These are phyloP conservation scores for Neoaliturus tenellus DNA, from an alignment of 2,888 invertebrate species.

Conservation along the genomic window DNA sequence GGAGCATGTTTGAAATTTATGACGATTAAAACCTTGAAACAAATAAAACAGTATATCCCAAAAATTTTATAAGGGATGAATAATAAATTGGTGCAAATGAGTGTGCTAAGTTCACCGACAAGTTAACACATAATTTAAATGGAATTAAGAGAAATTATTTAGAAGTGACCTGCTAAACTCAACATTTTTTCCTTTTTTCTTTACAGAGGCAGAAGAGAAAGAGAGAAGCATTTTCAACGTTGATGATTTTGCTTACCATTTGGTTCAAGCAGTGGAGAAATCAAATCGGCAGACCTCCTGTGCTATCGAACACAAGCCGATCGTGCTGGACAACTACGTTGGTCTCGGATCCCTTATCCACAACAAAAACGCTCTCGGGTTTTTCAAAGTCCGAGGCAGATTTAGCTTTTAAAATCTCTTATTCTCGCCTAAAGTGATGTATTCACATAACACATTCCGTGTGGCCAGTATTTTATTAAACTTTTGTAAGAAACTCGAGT, in stretches of 20 bases:
- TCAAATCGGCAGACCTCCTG: constrained; percentile 72
- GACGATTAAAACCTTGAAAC: too few species aligned
- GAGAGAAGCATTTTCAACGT: constrained; percentile 75
- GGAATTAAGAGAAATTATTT: too few species aligned
- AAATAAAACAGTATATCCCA: too few species aligned
- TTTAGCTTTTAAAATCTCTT: constrained; percentile 83
- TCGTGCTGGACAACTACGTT: constrained; percentile 87
- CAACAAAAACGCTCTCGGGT: constrained; percentile 89
- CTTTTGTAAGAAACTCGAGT: constrained; percentile 12
- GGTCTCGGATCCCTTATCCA: constrained; percentile 87
- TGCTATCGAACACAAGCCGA: constrained; percentile 80
- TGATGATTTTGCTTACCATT: constrained; percentile 77
- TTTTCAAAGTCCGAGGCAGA: constrained; percentile 91
- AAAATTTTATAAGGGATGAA: too few species aligned
- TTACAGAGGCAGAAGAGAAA: constrained; percentile 68
- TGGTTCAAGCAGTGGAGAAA: constrained; percentile 75
- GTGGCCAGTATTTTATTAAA: constrained; percentile 14
- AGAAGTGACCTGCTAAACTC: too few species aligned
- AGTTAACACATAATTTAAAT: too few species aligned
- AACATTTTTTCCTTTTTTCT: constrained; percentile 68
- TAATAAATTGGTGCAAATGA: too few species aligned
- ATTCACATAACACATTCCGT: background rate
- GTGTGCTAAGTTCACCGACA: too few species aligned
- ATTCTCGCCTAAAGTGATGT: background rate
- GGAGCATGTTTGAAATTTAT: too few species aligned